Evolutionary conservation across 2,113 vertebrate species (phyloP).

Genomic region (Prolemur simus): DNA sequence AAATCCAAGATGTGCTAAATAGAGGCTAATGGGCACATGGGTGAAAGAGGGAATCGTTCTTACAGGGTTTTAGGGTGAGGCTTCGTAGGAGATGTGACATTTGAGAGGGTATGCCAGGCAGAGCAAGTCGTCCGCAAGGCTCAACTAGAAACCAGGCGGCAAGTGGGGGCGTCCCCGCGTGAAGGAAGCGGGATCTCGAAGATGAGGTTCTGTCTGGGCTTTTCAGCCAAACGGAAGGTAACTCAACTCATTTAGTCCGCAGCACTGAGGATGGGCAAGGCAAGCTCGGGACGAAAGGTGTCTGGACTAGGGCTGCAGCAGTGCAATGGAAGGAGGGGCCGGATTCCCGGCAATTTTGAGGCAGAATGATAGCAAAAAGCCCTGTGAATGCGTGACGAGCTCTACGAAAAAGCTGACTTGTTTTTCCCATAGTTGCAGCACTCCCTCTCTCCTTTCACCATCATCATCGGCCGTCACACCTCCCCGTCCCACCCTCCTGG

Average conservation of each 20-base stretch:
- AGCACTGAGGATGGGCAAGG: background rate
- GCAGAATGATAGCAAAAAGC: background rate
- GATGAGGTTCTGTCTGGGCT: background rate
- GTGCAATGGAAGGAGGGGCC: background rate
- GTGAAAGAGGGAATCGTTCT: constrained; percentile 35
- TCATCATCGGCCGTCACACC: background rate
- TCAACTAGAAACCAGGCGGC: constrained; percentile 25
- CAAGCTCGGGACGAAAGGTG: background rate
- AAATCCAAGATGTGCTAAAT: constrained; percentile 15
- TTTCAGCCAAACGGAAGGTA: constrained; percentile 10
- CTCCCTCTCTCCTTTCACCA: background rate
- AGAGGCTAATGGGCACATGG: background rate
- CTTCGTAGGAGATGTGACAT: constrained; percentile 43
- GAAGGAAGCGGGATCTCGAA: constrained; percentile 1
- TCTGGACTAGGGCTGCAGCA: background rate
- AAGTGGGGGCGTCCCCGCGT: background rate
- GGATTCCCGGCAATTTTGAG: background rate
- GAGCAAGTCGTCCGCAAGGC: background rate
- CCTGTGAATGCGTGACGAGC: constrained; percentile 6
- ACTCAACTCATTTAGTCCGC: background rate
- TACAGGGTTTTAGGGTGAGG: constrained; percentile 44
- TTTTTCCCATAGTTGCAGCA: constrained; percentile 35
- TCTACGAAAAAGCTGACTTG: constrained; percentile 15
- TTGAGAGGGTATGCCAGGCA: constrained; percentile 42
- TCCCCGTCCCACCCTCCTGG: background rate